Evolutionary conservation across 1,140 invertebrate genomes (phyloP).

Genomic region (Penaeus chinensis): DNA sequence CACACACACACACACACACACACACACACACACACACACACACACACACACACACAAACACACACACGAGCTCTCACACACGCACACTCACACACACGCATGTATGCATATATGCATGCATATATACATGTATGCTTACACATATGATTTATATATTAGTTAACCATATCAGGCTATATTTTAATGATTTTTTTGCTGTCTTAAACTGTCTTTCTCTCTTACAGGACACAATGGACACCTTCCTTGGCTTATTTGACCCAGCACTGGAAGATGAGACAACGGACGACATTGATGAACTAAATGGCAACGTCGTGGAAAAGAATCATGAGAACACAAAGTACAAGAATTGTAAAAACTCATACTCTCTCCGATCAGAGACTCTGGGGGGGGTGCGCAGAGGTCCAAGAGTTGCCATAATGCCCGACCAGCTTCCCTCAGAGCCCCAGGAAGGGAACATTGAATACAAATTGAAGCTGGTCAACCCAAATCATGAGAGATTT

Average conservation of each 20-base stretch:
- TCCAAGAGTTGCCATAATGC: conserved; percentile 63
- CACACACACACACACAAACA: too few relatives aligned
- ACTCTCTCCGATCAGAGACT: neutral
- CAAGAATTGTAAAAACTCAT: neutral
- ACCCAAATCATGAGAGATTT: conserved; percentile 84
- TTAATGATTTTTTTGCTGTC: neutral
- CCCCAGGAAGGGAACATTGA: conserved; percentile 91
- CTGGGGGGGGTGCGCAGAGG: conserved; percentile 39
- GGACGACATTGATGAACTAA: conserved; percentile 55
- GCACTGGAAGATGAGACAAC: conserved; percentile 63
- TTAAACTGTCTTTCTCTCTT: conserved; percentile 27
- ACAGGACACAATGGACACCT: conserved; percentile 65
- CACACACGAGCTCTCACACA: too few relatives aligned
- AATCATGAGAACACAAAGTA: neutral
- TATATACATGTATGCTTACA: too few relatives aligned
- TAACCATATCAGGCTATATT: neutral
- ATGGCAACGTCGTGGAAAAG: conserved; percentile 32
- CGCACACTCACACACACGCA: too few relatives aligned
- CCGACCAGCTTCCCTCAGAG: conserved; percentile 81
- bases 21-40: too few relatives aligned
- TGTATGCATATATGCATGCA: too few relatives aligned
- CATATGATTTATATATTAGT: neutral
- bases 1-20: too few relatives aligned
- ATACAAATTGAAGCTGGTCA: conserved; percentile 91
- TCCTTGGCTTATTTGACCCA: conserved; percentile 65